These are phyloP conservation scores for Mustela lutreola DNA, from an alignment of 2,113 vertebrate genomes.

Conservation along the genomic window DNA sequence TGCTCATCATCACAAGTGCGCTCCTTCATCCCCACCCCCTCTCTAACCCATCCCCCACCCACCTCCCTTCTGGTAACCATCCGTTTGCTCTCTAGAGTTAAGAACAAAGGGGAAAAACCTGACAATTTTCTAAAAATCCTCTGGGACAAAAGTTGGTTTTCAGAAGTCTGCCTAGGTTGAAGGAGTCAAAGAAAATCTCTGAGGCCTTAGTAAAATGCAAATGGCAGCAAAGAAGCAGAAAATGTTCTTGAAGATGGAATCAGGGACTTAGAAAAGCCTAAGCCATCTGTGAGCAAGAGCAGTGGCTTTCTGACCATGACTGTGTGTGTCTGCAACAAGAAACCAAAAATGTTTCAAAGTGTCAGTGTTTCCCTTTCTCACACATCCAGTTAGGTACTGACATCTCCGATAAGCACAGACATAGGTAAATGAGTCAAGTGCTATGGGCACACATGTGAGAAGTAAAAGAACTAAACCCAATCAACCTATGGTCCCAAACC, in stretches of 20 bases:
- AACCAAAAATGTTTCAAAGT: not conserved
- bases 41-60: not conserved
- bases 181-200: not conserved
- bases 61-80: not conserved
- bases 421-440: not conserved
- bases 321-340: not conserved
- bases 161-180: not conserved
- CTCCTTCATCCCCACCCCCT: not conserved
- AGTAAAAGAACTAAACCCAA: not conserved
- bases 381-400: not conserved
- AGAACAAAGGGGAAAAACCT: not conserved
- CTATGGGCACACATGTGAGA: not conserved
- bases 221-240: not conserved
- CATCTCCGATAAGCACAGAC: not conserved
- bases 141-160: not conserved
- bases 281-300: not conserved
- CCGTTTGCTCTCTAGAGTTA: not conserved
- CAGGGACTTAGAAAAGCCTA: not conserved
- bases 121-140: not conserved
- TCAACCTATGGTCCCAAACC: not conserved
- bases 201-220: not conserved
- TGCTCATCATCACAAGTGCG: not conserved
- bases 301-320: not conserved
- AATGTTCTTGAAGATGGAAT: not conserved
- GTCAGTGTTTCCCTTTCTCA: not conserved